Evolutionary conservation across 2,113 vertebrate genomes (phyloP), one percentile per base, ranked within the genome.

Genomic region (Oryzias melastigma): DNA sequence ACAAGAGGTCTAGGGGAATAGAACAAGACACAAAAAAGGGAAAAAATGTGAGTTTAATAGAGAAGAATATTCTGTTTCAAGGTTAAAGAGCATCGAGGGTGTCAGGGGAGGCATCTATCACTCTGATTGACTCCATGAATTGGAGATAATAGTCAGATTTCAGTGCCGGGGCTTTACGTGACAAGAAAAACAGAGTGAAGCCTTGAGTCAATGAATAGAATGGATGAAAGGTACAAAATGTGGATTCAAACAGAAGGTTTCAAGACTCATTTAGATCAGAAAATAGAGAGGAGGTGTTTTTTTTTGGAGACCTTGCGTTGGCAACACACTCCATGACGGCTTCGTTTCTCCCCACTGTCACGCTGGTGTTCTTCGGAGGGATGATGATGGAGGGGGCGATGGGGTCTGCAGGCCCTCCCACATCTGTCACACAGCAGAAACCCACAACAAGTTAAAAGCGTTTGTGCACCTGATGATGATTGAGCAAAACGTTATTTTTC

Each of bases 251-350:
- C 64, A 84, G 80, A 87, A 71, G 70, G 71, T 73, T 73, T 71
- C 67, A 35, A 53, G 58, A 77, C 53, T 77, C 54, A 78, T 76
- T 83, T 47, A 59, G 77, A 70, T 68, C 19, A 65, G 17, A 73
- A 82, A 72, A 72, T 56, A 68, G 45, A 68, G 55, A 45, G 42
- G 68, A 45, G 47, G 45, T 65, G 62, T 14, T 24, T 22, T 24
- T 22, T 52, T 48, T 24, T 27, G 27, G 41, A n/a, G 50, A 90
- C 97, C 97, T 96, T 74, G 97, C 96, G 0, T 99, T 98, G 83
- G 97, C 97, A 53, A 99, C 94, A 0, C 97, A 99, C 81, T 98
- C 96, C 93, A 99, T 90, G 70, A 93, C 91, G 46, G 95, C 97
- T 72, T 97, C 96, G 0, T 95, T 95, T 57, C 95, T 93, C 3